Evolutionary conservation across 2,797 vertebrate genomes (phyloP), one percentile per base, ranked within the genome.

Genomic region (Eidolon dupreanum): DNA sequence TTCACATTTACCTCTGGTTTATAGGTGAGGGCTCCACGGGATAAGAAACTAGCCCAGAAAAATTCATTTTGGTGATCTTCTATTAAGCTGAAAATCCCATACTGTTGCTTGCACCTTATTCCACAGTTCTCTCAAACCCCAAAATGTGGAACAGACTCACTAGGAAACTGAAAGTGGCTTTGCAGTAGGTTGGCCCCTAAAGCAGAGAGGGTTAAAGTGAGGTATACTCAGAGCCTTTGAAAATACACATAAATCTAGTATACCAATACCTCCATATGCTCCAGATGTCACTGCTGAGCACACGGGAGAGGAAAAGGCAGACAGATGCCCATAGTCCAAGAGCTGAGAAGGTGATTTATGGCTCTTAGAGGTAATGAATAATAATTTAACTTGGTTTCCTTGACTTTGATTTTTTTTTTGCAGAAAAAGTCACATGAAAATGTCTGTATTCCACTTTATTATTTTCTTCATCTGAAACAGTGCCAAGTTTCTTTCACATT

Each of bases 401-500:
- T 94, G 83, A 93, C 93, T 97, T 93, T 96, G 93, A 94, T 91
- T 57, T 68, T 49, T 49, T 46, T 94, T 93, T 63, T 87, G 68
- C 28, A 78, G 53, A 91, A 94, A 81, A 70, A 74, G 22, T 84
- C 94, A 95, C 55, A 82, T 63, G 83, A 96, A 96, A 95, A 95
- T 59, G 70, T 71, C 5, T 51, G 53, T 77, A 95, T 97, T 96
- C 75, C 75, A 88, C 79, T 70, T 68, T 90, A 74, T 95, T 96
- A 93, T 93, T 92, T 92, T 65, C 33, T 31, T 90, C 51, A 73
- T 78, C 83, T 71, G 86, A 88, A 90, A 95, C 10, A 17, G 6
- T 53, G 79, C 96, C 96, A 97, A 89, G 63, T 75, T 95, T 68
- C 90, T 94, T 93, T 89, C 82, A 93, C 65, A 94, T 95, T 55